phyloP scores from a whole-genome alignment of 1,140 invertebrate species.

The Drosophila neocordata region DNA sequence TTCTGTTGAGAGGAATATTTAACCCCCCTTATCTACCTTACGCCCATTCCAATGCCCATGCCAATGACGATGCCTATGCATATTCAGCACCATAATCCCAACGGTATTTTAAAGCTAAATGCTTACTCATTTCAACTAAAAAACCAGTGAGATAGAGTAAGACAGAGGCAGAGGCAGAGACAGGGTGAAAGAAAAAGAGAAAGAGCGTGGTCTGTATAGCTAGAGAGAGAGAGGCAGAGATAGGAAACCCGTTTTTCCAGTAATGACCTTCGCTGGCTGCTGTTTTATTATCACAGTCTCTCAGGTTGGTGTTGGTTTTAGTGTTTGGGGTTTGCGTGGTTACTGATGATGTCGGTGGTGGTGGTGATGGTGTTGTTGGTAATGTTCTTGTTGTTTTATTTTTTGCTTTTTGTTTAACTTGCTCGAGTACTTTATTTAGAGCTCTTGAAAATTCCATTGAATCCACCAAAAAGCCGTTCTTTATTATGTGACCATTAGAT shows the following conservation, averaged over 20 bases:
- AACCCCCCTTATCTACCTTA: neutral
- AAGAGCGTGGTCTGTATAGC: neutral
- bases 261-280: conserved; percentile 77
- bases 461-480: conserved; percentile 41
- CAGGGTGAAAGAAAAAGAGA: conserved; percentile 2
- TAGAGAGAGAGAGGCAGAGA: conserved; percentile 1
- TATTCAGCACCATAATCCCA: conserved; percentile 77
- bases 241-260: conserved; percentile 75
- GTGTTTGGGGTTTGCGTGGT: conserved; percentile 9
- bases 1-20: conserved; percentile 1
- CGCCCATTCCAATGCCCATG: neutral
- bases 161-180: neutral
- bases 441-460: conserved; percentile 47
- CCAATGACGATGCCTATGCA: conserved; percentile 58
- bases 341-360: neutral
- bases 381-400: too few relatives aligned
- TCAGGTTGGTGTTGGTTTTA: conserved; percentile 6
- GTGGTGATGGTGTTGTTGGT: neutral
- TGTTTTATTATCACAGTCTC: conserved; percentile 63
- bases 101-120: conserved; percentile 80
- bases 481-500: conserved; percentile 26
- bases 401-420: neutral
- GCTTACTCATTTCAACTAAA: conserved; percentile 67
- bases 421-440: conserved; percentile 12
- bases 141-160: conserved; percentile 11